phyloP scores from a whole-genome alignment of 2,113 vertebrate genomes.

The Toxostoma redivivum region DNA sequence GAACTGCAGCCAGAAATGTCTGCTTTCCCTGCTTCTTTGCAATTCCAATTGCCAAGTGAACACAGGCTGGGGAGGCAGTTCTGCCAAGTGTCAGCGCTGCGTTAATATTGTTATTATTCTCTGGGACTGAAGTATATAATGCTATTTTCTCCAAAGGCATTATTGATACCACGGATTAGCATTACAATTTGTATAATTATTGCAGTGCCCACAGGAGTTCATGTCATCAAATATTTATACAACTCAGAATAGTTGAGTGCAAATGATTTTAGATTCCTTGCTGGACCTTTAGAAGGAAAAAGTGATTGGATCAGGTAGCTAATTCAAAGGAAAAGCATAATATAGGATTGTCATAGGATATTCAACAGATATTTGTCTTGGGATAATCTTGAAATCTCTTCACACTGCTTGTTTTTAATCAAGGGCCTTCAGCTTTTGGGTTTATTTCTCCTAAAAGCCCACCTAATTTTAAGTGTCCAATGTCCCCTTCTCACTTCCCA shows the following conservation, averaged over 20 bases:
- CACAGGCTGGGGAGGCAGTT: slow-evolving; percentile 22
- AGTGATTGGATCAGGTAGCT: neutral
- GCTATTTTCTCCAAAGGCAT: slow-evolving; percentile 62
- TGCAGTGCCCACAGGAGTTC: slow-evolving; percentile 38
- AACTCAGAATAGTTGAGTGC: neutral
- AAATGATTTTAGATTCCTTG: slow-evolving; percentile 11
- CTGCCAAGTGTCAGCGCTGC: slow-evolving; percentile 63
- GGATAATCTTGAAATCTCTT: neutral
- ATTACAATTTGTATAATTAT: slow-evolving; percentile 69
- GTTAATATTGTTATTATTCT: slow-evolving; percentile 71
- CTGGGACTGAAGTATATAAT: slow-evolving; percentile 54
- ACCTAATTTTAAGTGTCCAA: neutral
- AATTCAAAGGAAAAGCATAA: neutral
- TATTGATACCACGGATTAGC: slow-evolving; percentile 57
- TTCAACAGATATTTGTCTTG: neutral
- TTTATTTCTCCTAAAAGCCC: neutral
- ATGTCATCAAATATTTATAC: slow-evolving; percentile 72
- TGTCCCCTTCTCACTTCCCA: neutral
- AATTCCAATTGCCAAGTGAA: slow-evolving; percentile 66
- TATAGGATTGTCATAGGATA: neutral
- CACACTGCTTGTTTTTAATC: neutral
- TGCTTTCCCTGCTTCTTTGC: slow-evolving; percentile 52
- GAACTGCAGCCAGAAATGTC: slow-evolving; percentile 59
- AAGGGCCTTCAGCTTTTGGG: neutral
- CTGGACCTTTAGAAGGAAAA: neutral